Conservation (phyloP, 2,797 vertebrate genomes). For the Muscicapa comitata region DNA sequence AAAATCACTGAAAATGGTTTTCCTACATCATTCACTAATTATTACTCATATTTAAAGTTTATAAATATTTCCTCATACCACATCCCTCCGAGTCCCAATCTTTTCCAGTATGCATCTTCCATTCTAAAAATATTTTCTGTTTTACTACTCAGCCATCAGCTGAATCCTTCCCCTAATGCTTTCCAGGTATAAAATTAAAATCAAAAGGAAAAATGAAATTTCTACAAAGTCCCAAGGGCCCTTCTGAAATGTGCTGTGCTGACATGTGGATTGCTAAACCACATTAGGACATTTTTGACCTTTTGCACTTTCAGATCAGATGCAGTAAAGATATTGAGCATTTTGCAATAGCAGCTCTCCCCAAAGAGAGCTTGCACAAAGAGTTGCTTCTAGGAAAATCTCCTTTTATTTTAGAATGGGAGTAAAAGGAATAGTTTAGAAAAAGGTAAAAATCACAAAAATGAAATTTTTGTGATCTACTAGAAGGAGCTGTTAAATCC, state of each 20-base stretch:
- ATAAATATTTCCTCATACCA: neutral
- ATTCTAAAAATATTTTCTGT: neutral
- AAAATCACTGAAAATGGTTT: neutral
- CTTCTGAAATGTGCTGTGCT: neutral
- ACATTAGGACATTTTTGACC: neutral
- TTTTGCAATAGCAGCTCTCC: neutral
- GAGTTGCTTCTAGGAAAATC: neutral
- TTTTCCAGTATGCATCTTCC: neutral
- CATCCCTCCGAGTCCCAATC: neutral
- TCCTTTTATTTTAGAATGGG: neutral
- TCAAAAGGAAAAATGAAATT: neutral
- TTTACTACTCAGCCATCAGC: neutral
- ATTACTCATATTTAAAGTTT: neutral
- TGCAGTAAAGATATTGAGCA: neutral
- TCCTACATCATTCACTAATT: neutral
- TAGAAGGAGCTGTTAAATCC: neutral
- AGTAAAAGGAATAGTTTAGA: neutral
- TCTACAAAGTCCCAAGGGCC: neutral
- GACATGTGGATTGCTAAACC: neutral
- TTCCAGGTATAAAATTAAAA: neutral
- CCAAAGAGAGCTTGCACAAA: neutral
- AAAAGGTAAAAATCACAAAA: neutral
- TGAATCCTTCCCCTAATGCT: neutral
- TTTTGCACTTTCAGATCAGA: neutral
- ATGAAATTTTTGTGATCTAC: neutral